Percentiles rank a stretch among this genome's conserved stretches.
These are phyloP conservation scores for Brachypalpus laphriformis DNA, from an alignment of 2,888 invertebrate genomes.

Conservation along the genomic window DNA sequence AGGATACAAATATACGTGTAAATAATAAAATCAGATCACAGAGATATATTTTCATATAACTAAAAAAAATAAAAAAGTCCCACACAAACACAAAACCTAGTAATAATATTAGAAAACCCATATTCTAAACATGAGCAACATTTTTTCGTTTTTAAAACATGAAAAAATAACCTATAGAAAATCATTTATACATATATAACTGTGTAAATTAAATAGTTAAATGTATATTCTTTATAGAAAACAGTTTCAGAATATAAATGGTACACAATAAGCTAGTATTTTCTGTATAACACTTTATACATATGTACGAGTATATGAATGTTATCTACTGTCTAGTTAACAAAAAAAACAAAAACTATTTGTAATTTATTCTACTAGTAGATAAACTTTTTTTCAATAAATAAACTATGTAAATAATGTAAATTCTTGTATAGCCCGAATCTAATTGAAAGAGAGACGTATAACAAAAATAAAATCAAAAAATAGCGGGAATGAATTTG, in stretches of 20 bases:
- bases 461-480: conserved; percentile 10
- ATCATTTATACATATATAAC: conserved; percentile 26
- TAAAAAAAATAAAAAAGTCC: neutral
- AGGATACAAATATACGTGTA: conserved; percentile 24
- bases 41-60: neutral
- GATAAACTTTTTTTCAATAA: conserved; percentile 14
- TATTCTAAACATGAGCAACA: conserved; percentile 62
- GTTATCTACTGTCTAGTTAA: conserved; percentile 61
- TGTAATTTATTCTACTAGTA: neutral
- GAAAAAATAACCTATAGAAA: conserved; percentile 17
- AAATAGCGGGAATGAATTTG: conserved; percentile 1
- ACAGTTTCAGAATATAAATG: conserved; percentile 22
- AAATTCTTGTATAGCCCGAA: conserved; percentile 66
- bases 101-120: conserved; percentile 12
- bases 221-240: conserved; percentile 21
- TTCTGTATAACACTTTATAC: conserved; percentile 17
- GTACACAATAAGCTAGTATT: conserved; percentile 36
- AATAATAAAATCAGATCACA: conserved; percentile 16
- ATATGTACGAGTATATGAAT: no score
- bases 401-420: conserved; percentile 61
- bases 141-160: conserved; percentile 41
- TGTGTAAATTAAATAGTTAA: conserved; percentile 17
- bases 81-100: neutral
- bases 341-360: neutral
- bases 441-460: conserved; percentile 19